These are phyloP conservation scores for Vespertilio murinus DNA, from an alignment of 2,797 vertebrate genomes.

Conservation along the genomic window DNA sequence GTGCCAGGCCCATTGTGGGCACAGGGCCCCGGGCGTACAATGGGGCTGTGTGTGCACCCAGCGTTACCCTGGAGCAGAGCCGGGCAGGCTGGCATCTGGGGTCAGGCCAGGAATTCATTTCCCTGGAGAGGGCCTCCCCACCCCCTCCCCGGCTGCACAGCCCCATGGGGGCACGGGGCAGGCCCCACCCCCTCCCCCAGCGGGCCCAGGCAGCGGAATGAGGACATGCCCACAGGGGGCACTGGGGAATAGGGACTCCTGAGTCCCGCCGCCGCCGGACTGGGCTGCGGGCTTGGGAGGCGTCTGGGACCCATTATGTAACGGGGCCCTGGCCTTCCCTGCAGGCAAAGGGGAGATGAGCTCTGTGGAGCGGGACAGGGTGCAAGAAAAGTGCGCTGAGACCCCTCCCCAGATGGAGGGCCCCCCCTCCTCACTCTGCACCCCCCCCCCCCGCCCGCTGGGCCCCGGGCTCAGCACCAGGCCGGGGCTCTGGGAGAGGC, in stretches of 20 bases:
- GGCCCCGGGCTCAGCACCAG: neutral
- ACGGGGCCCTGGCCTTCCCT: neutral
- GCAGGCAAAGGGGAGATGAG: neutral
- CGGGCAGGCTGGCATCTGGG: constrained; percentile 67
- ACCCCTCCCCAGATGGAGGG: neutral
- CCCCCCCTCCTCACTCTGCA: neutral
- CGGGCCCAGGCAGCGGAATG: neutral
- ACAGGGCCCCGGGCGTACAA: constrained; percentile 71
- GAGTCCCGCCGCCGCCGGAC: neutral
- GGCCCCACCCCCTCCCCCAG: neutral
- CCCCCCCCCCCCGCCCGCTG: neutral
- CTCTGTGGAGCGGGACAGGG: neutral
- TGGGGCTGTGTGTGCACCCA: constrained; percentile 71
- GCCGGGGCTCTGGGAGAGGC: neutral
- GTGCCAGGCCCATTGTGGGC: constrained; percentile 71
- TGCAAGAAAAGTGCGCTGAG: neutral
- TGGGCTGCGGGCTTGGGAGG: neutral
- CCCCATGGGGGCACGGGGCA: neutral
- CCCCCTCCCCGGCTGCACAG: constrained; percentile 11
- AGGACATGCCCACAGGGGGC: neutral
- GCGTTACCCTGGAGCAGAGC: constrained; percentile 60
- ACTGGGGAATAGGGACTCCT: neutral
- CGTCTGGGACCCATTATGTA: neutral
- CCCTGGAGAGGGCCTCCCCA: constrained; percentile 63
- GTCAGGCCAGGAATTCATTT: constrained; percentile 73